These are phyloP conservation scores for Prosopocoilus inquinatus DNA, from an alignment of 2,888 invertebrate genomes.

Conservation along the genomic window DNA sequence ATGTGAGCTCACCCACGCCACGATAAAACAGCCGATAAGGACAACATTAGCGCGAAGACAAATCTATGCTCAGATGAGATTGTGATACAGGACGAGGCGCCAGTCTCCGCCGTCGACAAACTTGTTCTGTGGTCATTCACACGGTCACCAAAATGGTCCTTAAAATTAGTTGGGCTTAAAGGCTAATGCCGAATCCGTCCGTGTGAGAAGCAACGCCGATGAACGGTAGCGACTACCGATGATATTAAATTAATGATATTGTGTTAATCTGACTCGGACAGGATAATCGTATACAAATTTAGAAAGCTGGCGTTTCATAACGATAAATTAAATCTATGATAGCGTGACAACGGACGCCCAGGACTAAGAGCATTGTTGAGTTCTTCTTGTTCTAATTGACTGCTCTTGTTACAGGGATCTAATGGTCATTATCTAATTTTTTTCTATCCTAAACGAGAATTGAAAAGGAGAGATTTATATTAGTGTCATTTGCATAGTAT, in stretches of 20 bases:
- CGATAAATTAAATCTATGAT: conserved; percentile 21
- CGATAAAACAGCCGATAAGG: neutral
- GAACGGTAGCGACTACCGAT: conserved; percentile 8
- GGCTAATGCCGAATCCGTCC: neutral
- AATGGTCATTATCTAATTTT: neutral
- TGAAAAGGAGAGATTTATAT: neutral
- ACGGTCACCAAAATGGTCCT: conserved; percentile 3
- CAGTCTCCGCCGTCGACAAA: conserved; percentile 10
- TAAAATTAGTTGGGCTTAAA: neutral
- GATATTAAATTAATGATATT: conserved; percentile 11
- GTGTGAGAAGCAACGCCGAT: neutral
- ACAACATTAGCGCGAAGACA: conserved; percentile 11
- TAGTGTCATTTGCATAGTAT: neutral
- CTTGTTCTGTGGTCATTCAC: conserved; percentile 17
- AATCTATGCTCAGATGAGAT: conserved; percentile 17
- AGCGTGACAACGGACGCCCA: conserved; percentile 13
- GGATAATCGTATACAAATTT: conserved; percentile 17
- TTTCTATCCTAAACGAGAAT: neutral
- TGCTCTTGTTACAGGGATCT: neutral
- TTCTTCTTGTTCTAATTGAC: conserved; percentile 3
- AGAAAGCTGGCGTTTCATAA: conserved; percentile 17
- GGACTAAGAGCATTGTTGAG: conserved; percentile 21
- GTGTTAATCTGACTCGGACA: neutral
- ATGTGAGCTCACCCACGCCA: no score
- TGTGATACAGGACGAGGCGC: conserved; percentile 15